A percentile compares a stretch with the other conserved stretches of the same genome.
These are phyloP conservation scores for Drosophila simulans DNA, from an alignment of 1,140 invertebrate genomes.

Conservation along the genomic window DNA sequence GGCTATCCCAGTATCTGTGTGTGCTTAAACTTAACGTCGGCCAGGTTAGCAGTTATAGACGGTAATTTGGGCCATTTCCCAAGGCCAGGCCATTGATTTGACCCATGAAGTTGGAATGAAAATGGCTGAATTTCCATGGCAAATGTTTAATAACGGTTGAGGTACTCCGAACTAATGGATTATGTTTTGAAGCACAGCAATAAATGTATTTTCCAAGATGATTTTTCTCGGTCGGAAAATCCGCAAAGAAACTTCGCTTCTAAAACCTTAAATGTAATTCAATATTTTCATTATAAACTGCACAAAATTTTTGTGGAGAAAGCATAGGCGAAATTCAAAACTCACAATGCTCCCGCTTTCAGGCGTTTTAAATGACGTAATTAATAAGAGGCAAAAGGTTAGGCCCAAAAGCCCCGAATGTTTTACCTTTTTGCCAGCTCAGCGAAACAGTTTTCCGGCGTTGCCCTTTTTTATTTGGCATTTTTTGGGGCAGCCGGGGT, in stretches of 20 bases:
- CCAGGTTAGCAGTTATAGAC: constrained; percentile 29
- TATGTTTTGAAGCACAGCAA: neutral
- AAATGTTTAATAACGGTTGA: constrained; percentile 17
- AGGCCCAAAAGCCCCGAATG: constrained; percentile 47
- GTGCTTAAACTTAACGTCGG: constrained; percentile 35
- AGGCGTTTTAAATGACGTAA: constrained; percentile 46
- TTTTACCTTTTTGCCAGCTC: constrained; percentile 62
- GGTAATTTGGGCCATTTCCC: constrained; percentile 49
- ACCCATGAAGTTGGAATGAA: constrained; percentile 41
- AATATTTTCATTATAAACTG: neutral
- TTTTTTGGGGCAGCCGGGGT: constrained; percentile 59
- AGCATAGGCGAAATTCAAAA: constrained; percentile 16
- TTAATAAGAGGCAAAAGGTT: constrained; percentile 69
- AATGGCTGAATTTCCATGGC: constrained; percentile 37
- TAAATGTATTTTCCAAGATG: too few species aligned
- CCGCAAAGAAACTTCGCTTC: neutral
- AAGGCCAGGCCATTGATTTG: constrained; percentile 57
- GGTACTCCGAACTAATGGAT: constrained; percentile 9
- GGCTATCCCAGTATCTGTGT: constrained; percentile 20
- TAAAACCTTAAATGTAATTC: neutral
- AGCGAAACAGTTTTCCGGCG: constrained; percentile 54
- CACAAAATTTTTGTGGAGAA: neutral
- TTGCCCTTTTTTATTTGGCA: constrained; percentile 22
- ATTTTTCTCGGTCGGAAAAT: too few species aligned
- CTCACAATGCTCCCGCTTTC: constrained; percentile 16